phyloP scores from a whole-genome alignment of 2,888 invertebrate species.

The Lithodes maja region DNA sequence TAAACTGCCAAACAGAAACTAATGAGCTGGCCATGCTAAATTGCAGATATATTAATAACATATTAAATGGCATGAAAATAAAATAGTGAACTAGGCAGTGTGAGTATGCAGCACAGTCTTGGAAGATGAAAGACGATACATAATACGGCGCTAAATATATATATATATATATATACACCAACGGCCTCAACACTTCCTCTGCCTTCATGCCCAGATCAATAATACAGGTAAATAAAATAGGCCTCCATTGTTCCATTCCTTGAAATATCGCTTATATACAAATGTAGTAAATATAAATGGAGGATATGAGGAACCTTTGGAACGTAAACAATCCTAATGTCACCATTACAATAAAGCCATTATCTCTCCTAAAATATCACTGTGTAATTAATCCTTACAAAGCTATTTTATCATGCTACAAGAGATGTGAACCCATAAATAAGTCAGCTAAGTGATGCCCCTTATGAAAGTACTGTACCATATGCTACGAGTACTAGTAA shows the following conservation, averaged over 20 bases:
- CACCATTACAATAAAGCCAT: no score
- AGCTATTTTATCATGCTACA: no score
- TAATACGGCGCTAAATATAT: no score
- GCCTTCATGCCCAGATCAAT: conserved; percentile 20
- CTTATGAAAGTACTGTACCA: no score
- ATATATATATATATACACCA: not conserved
- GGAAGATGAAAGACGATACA: conserved; percentile 21
- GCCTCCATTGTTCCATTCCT: conserved; percentile 7
- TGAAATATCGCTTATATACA: conserved; percentile 24
- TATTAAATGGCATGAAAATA: not conserved
- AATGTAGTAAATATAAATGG: not conserved
- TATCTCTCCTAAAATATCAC: no score
- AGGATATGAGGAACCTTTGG: no score
- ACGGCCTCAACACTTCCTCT: not conserved
- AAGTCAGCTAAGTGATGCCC: no score
- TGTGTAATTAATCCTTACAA: no score
- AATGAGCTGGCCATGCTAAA: conserved; percentile 24
- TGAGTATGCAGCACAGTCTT: conserved; percentile 5
- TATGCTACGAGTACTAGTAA: no score
- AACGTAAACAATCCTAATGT: no score
- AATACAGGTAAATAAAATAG: not conserved
- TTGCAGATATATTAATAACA: not conserved
- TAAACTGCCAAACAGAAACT: not conserved
- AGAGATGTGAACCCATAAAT: no score
- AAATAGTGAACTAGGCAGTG: not conserved